Evolutionary conservation across 1,140 invertebrate genomes (phyloP).

Genomic region (Tetragonula clypearis): DNA sequence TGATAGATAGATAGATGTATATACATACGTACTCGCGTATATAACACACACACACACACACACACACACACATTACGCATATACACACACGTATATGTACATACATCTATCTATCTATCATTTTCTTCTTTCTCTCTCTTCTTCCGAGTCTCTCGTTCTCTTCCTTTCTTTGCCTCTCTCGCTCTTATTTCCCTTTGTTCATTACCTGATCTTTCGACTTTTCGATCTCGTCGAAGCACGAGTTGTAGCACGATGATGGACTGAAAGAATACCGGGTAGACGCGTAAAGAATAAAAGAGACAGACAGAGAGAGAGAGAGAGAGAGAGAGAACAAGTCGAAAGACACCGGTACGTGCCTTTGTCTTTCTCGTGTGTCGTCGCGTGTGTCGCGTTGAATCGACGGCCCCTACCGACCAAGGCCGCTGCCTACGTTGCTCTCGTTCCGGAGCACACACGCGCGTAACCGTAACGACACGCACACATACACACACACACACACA

Average conservation of each 20-base stretch:
- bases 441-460: neutral
- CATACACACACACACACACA: neutral
- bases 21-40: neutral
- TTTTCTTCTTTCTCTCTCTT: neutral
- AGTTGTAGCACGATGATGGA: neutral
- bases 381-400: constrained; percentile 26
- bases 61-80: constrained; percentile 1
- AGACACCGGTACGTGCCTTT: neutral
- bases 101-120: constrained; percentile 18
- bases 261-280: neutral
- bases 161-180: neutral
- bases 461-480: neutral
- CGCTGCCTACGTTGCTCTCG: neutral
- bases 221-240: neutral
- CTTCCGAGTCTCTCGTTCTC: constrained; percentile 1
- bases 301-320: neutral
- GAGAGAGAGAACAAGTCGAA: constrained; percentile 1
- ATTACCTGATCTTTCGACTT: neutral
- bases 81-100: neutral
- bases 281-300: neutral
- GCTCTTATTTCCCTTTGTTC: constrained; percentile 16
- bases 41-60: neutral
- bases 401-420: constrained; percentile 2
- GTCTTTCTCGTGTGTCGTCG: neutral
- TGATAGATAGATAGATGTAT: no score